phyloP scores from a whole-genome alignment of 2,888 invertebrate species.

The Athetis lepigone region DNA sequence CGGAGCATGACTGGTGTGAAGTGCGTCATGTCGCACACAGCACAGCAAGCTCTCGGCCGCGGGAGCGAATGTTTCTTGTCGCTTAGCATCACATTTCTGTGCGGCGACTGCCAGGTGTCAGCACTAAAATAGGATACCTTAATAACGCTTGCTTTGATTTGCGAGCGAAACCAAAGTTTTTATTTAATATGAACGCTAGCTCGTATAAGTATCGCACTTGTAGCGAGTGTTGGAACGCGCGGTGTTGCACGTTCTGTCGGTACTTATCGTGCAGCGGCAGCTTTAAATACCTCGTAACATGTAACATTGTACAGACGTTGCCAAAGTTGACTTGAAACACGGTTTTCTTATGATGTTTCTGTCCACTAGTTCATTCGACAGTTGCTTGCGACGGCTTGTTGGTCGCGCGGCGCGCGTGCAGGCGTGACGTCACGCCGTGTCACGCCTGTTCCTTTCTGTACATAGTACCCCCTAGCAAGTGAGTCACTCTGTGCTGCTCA shows the following conservation, averaged over 20 bases:
- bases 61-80: constrained; percentile 1
- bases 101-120: constrained; percentile 21
- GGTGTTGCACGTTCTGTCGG: not conserved
- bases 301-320: constrained; percentile 55
- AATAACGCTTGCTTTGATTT: constrained; percentile 29
- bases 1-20: constrained; percentile 4
- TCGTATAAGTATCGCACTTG: constrained; percentile 21
- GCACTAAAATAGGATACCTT: constrained; percentile 7
- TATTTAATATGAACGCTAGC: constrained; percentile 27
- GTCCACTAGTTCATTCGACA: constrained; percentile 51
- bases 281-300: constrained; percentile 50
- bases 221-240: not conserved
- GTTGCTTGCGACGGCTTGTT: not conserved
- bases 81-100: not conserved
- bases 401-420: not conserved
- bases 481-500: too few relatives aligned
- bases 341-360: constrained; percentile 57
- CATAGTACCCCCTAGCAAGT: too few relatives aligned
- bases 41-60: constrained; percentile 3
- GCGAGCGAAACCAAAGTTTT: constrained; percentile 33
- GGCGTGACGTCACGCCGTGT: not conserved
- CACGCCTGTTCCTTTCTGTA: constrained; percentile 19
- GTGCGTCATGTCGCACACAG: constrained; percentile 6
- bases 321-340: constrained; percentile 47
- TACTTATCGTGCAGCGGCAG: constrained; percentile 34